Conservation (phyloP, 2,888 invertebrate species). For the Diarsia mendica region DNA sequence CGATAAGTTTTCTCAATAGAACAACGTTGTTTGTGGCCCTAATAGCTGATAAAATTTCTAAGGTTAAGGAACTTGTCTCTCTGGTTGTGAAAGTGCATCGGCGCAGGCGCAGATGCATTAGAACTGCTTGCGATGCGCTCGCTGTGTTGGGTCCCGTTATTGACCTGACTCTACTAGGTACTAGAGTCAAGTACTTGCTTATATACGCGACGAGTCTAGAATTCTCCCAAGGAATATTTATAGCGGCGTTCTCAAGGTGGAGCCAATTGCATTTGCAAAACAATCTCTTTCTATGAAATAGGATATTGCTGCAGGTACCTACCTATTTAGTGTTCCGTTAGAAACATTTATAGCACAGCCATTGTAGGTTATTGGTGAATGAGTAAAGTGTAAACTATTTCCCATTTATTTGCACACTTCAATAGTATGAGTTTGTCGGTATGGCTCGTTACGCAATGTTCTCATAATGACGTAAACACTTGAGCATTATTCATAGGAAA, state of each 20-base stretch:
- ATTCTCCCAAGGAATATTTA: slow-evolving; percentile 56
- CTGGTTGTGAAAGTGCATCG: slow-evolving; percentile 71
- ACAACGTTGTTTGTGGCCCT: slow-evolving; percentile 71
- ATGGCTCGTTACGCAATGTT: slow-evolving; percentile 57
- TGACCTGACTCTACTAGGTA: slow-evolving; percentile 77
- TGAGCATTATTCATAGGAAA: slow-evolving; percentile 54
- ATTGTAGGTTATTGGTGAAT: slow-evolving; percentile 53
- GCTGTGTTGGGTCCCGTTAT: slow-evolving; percentile 82
- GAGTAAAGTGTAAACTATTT: slow-evolving; percentile 54
- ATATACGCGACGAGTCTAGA: slow-evolving; percentile 65
- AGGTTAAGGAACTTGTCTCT: slow-evolving; percentile 75
- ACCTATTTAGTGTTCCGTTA: slow-evolving; percentile 51
- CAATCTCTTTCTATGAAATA: slow-evolving; percentile 51
- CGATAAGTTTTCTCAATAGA: slow-evolving; percentile 74
- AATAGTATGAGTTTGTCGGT: slow-evolving; percentile 49
- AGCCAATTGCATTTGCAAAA: slow-evolving; percentile 54
- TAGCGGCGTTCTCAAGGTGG: slow-evolving; percentile 57
- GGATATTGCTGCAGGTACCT: slow-evolving; percentile 56
- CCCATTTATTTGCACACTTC: slow-evolving; percentile 40
- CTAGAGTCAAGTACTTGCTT: slow-evolving; percentile 58
- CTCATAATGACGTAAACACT: slow-evolving; percentile 62
- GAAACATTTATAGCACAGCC: slow-evolving; percentile 29
- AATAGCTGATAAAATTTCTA: slow-evolving; percentile 76
- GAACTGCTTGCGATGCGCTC: slow-evolving; percentile 82
- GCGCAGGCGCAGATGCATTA: slow-evolving; percentile 81